Conservation (phyloP, 2,113 vertebrate species). For the Rhinichthys klamathensis region DNA sequence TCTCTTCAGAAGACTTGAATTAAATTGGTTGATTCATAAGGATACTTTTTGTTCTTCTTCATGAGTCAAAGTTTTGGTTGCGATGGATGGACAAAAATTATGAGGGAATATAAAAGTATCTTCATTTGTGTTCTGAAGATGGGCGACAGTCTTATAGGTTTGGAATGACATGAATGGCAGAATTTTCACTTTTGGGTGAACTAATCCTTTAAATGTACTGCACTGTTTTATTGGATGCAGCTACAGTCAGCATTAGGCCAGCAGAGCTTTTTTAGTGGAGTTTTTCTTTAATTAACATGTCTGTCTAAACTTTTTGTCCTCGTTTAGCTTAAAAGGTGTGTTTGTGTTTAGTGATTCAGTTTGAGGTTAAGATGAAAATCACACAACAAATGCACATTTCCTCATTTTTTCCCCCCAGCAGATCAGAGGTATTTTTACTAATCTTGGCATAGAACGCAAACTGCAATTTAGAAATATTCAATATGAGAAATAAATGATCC, state of each 20-base stretch:
- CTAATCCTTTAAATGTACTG: not conserved
- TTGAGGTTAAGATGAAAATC: not conserved
- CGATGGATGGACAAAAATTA: no score
- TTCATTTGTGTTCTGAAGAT: no score
- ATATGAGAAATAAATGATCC: not conserved
- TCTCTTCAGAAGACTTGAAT: not conserved
- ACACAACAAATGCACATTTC: constrained; percentile 46
- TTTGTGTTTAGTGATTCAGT: not conserved
- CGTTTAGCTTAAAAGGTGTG: constrained; percentile 12
- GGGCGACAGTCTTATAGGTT: no score
- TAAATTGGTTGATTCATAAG: not conserved
- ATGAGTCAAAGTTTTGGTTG: no score
- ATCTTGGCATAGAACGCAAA: not conserved
- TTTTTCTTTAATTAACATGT: constrained; percentile 41
- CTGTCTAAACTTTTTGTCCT: constrained; percentile 8
- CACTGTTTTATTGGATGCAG: not conserved
- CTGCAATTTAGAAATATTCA: constrained; percentile 6
- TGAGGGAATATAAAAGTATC: no score
- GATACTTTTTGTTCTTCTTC: not conserved
- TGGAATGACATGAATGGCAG: no score
- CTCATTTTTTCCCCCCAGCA: not conserved
- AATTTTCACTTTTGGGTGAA: not conserved
- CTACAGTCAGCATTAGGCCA: not conserved
- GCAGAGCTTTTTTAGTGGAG: constrained; percentile 37
- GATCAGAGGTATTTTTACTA: not conserved